These are phyloP conservation scores for Ctenosaura bakeri DNA, from an alignment of 2,797 vertebrate genomes.

Conservation along the genomic window DNA sequence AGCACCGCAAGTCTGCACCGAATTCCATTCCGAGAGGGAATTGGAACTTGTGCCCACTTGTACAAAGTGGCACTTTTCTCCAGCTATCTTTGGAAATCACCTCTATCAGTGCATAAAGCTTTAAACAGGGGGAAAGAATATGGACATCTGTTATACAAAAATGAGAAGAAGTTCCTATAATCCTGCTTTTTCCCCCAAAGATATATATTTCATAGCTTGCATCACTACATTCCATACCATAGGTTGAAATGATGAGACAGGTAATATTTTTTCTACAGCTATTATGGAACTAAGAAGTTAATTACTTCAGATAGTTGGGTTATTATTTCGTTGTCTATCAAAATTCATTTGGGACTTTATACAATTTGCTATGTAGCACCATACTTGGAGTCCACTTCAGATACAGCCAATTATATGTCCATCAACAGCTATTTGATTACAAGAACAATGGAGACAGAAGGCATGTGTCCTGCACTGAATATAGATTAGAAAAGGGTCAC, in stretches of 20 bases:
- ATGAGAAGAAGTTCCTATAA: not conserved
- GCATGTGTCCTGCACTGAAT: conserved; percentile 81
- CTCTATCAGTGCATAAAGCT: not conserved
- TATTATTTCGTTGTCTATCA: conserved; percentile 78
- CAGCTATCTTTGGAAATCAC: not conserved
- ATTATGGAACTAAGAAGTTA: conserved; percentile 77
- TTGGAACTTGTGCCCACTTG: too few species aligned
- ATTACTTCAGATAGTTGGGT: conserved; percentile 79
- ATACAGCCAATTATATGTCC: conserved; percentile 81
- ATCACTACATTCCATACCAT: conserved; percentile 37
- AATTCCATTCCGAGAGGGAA: too few species aligned
- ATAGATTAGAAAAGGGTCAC: conserved; percentile 84
- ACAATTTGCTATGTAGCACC: conserved; percentile 74
- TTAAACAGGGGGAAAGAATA: not conserved
- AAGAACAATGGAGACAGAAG: conserved; percentile 79
- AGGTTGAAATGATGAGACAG: conserved; percentile 57
- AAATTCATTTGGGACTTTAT: conserved; percentile 73
- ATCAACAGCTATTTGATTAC: conserved; percentile 83
- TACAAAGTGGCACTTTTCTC: not conserved
- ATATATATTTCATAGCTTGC: conserved; percentile 33
- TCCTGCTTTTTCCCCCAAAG: not conserved
- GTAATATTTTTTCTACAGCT: conserved; percentile 66
- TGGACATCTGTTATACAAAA: conserved; percentile 10
- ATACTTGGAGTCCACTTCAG: conserved; percentile 73
- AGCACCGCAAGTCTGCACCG: too few species aligned